Base-by-base conservation (phyloP, 2,113 vertebrate genomes). In the Lynx canadensis region DNA sequence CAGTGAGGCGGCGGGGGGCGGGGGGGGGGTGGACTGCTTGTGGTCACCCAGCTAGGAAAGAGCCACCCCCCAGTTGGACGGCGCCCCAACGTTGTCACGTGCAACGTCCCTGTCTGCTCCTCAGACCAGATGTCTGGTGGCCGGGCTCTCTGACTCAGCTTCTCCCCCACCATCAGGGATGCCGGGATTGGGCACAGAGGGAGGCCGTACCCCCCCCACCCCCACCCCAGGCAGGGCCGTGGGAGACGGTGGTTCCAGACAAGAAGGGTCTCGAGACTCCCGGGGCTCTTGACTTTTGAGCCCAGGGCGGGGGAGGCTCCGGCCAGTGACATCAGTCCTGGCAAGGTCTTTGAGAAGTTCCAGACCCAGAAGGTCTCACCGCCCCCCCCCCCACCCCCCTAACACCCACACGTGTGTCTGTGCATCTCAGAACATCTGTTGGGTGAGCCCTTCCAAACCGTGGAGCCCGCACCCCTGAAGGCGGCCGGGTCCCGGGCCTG, bases 291-390 rank as follows among this genome's bases (percentile, higher is more conserved):
- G 93, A 45, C 55, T 33, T 4, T 23, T 0, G 31, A 9, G n/a
- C 27, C 74, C 74, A 48, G 14, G 41, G 27, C 2, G 83, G 5
- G 27, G 74, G 27, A 16, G 45, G 81, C 89, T 74, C 73, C 33
- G 80, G 48, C 52, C 2, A 1, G 74, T 97, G 98, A 97, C 83
- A 73, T 98, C 96, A 97, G 69, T 21, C 12, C 88, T 97, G 98
- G 97, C 94, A 1, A 55, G 45, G 18, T 11, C 86, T 94, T 31
- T 83, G 95, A 94, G 76, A 90, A 4, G 50, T 73, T 85, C 45
- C 96, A 97, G 96, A 69, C 84, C 0, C 1, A 90, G 66, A 27
- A 36, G 81, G 81, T 60, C 81, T 65, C 76, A 31, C 36, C 73
- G 36, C 33, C 19, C 65, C n/a, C 27, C n/a, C 66, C 41, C 18